phyloP scores from a whole-genome alignment of 2,888 invertebrate genomes.

The Thymelicus sylvestris region DNA sequence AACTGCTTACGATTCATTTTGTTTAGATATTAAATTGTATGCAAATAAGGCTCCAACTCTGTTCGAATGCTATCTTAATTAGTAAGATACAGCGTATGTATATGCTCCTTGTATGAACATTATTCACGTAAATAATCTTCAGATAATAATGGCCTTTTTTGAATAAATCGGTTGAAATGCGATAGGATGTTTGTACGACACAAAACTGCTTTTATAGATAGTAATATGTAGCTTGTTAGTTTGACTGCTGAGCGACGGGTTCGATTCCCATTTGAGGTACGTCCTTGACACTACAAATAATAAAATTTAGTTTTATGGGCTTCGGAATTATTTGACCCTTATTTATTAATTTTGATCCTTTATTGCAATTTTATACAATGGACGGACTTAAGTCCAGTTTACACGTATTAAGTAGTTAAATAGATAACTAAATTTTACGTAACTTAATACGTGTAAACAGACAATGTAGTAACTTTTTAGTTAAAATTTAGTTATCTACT shows the following conservation, averaged over 20 bases:
- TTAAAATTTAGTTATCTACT: too few relatives aligned
- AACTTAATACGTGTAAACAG: too few relatives aligned
- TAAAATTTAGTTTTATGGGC: too few relatives aligned
- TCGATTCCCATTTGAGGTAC: too few relatives aligned
- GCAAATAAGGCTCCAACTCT: slow-evolving; percentile 56
- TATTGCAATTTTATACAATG: too few relatives aligned
- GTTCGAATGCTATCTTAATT: slow-evolving; percentile 60
- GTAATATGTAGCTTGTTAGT: too few relatives aligned
- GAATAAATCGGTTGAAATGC: slow-evolving; percentile 33
- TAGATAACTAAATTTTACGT: too few relatives aligned
- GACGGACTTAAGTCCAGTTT: too few relatives aligned
- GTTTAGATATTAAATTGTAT: slow-evolving; percentile 42
- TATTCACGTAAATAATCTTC: slow-evolving; percentile 45
- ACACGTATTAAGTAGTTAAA: too few relatives aligned
- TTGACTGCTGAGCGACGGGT: too few relatives aligned
- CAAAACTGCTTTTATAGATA: too few relatives aligned
- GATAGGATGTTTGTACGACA: slow-evolving; percentile 6
- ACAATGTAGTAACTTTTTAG: too few relatives aligned
- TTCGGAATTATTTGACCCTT: not conserved
- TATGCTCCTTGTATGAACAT: slow-evolving; percentile 45
- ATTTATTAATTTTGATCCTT: not conserved
- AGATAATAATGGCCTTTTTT: slow-evolving; percentile 31
- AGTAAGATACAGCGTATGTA: slow-evolving; percentile 55
- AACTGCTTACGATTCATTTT: slow-evolving; percentile 4
- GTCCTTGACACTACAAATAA: not conserved